Evolutionary conservation across 2,888 invertebrate species (phyloP).

Genomic region (Eupithecia pulchellata): DNA sequence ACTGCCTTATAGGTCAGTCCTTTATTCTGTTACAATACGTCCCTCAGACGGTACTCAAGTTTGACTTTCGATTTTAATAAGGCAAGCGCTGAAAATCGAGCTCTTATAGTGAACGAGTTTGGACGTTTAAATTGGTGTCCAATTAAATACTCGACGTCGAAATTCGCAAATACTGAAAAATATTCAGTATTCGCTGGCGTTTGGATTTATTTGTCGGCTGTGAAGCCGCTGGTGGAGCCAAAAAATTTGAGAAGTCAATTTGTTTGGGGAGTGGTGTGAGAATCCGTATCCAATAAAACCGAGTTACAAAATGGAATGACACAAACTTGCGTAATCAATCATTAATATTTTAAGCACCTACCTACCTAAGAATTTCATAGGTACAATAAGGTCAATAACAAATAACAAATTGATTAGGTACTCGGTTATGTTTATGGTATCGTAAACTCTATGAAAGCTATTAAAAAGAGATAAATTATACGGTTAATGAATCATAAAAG

Average conservation of each 20-base stretch:
- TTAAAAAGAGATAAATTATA: neutral
- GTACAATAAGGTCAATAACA: neutral
- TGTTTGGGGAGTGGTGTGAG: neutral
- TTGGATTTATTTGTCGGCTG: constrained; percentile 12
- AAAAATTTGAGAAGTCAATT: constrained; percentile 15
- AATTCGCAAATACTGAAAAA: constrained; percentile 4
- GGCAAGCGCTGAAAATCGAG: constrained; percentile 6
- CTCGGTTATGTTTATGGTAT: neutral
- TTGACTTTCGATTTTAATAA: constrained; percentile 12
- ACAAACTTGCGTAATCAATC: neutral
- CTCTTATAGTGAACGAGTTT: constrained; percentile 8
- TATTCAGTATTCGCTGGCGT: constrained; percentile 11
- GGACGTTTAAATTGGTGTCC: constrained; percentile 15
- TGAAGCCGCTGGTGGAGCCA: neutral
- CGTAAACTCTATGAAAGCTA: neutral
- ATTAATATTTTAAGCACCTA: neutral
- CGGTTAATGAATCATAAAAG: neutral
- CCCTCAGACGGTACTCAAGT: constrained; percentile 7
- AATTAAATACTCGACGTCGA: constrained; percentile 21
- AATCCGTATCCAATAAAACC: neutral
- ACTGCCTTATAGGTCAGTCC: constrained; percentile 90
- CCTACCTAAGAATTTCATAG: neutral
- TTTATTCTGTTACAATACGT: constrained; percentile 21
- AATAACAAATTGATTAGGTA: neutral
- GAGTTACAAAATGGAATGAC: neutral